Conservation (phyloP, 2,113 vertebrate species). For the Rhagologus leucostigma region DNA sequence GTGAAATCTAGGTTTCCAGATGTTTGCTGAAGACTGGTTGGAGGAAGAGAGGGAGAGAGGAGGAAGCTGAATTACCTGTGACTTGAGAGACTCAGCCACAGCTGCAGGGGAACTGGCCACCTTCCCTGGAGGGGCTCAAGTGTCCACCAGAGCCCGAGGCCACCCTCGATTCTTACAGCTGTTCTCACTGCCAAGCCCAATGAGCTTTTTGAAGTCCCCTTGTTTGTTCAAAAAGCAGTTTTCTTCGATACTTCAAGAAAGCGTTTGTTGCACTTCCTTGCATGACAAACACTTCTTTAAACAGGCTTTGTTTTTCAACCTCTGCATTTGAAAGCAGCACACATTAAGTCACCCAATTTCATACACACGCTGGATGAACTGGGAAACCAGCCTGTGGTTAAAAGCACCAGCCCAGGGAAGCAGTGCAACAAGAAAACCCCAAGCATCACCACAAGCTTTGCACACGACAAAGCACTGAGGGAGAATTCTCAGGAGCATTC, state of each 20-base stretch:
- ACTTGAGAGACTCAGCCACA: background rate
- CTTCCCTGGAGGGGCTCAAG: background rate
- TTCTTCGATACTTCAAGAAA: background rate
- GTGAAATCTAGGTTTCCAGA: background rate
- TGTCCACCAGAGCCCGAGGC: accelerated
- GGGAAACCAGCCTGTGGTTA: background rate
- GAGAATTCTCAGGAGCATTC: background rate
- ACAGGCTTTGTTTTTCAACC: background rate
- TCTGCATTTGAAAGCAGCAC: background rate
- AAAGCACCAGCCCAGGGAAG: background rate
- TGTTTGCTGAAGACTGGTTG: background rate
- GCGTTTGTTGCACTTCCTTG: background rate
- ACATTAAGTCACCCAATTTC: background rate
- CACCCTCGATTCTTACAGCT: background rate
- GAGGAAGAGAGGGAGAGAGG: background rate
- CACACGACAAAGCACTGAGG: background rate
- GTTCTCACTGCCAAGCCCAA: background rate
- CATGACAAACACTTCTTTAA: background rate
- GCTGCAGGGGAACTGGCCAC: background rate
- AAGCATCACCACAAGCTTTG: background rate
- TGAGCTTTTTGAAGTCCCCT: background rate
- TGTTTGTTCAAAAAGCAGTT: background rate
- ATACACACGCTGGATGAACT: background rate
- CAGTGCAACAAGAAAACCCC: background rate
- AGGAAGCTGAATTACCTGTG: background rate